Conservation (phyloP, 2,113 vertebrate genomes). For the Vicugna pacos region DNA sequence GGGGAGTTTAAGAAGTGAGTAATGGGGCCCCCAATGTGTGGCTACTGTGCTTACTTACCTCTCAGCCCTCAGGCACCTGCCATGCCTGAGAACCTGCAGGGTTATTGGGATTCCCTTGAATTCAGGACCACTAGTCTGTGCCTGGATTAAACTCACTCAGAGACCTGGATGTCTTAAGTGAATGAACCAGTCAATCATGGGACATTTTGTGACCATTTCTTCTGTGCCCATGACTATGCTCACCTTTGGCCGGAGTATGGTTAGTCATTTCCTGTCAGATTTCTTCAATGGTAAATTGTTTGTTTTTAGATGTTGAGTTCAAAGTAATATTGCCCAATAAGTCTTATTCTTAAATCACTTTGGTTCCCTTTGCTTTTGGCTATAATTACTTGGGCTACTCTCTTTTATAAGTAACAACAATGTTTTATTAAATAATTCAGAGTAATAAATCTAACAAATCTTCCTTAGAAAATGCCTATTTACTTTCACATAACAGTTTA, state of each 20-base stretch:
- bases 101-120: neutral
- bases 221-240: neutral
- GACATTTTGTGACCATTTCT: neutral
- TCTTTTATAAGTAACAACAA: constrained; percentile 27
- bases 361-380: neutral
- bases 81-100: no score
- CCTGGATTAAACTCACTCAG: neutral
- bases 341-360: neutral
- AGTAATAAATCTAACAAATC: constrained; percentile 55
- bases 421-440: constrained; percentile 60
- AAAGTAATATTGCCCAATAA: neutral
- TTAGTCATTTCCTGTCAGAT: neutral
- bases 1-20: neutral
- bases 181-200: neutral
- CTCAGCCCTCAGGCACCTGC: neutral
- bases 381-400: constrained; percentile 34
- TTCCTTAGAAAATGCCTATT: neutral
- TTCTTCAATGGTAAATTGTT: constrained; percentile 50
- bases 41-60: neutral
- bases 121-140: neutral
- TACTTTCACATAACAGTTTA: neutral
- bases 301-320: constrained; percentile 18
- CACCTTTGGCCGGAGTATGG: neutral
- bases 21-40: no score
- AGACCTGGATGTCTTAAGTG: neutral